Evolutionary conservation across 92 coral and sea anemone genomes (phyloP).

Genomic region (Plumapathes pennacea): DNA sequence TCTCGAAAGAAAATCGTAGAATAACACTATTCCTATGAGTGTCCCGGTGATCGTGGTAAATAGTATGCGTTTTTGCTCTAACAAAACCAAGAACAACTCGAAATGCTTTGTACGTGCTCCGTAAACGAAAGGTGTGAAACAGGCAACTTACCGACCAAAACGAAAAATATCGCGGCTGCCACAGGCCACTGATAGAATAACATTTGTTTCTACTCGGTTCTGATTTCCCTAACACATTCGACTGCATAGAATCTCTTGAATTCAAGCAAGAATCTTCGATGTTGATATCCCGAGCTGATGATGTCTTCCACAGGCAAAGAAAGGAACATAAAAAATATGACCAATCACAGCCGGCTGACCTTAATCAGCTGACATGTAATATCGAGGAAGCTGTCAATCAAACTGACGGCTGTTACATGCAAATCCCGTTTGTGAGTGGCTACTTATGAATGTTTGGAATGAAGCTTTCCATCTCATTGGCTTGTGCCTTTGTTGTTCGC

Average conservation of each 20-base stretch:
- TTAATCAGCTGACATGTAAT: constrained; percentile 59
- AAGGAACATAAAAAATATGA: constrained; percentile 13
- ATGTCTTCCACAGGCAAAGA: constrained; percentile 35
- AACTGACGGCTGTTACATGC: no score
- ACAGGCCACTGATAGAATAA: constrained; percentile 34
- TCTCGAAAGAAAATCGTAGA: constrained; percentile 5
- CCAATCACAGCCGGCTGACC: constrained; percentile 46
- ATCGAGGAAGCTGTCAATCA: constrained; percentile 65
- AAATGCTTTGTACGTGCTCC: constrained; percentile 21
- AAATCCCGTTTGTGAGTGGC: no score
- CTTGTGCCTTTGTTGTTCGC: no score
- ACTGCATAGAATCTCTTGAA: constrained; percentile 14
- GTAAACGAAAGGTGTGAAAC: constrained; percentile 14
- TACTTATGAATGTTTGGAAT: no score
- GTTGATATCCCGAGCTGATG: constrained; percentile 48
- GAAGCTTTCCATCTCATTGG: no score
- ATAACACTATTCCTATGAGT: constrained; percentile 12
- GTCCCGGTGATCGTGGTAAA: constrained; percentile 3
- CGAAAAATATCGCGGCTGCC: constrained; percentile 33
- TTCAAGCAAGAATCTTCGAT: constrained; percentile 17
- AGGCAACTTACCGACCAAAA: constrained; percentile 33
- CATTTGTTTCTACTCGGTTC: constrained; percentile 31
- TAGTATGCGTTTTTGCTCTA: constrained; percentile 1
- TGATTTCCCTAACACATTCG: constrained; percentile 32
- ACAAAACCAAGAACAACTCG: constrained; percentile 11